Evolutionary conservation across 1,140 invertebrate species (phyloP).

Genomic region (Bombus polaris): DNA sequence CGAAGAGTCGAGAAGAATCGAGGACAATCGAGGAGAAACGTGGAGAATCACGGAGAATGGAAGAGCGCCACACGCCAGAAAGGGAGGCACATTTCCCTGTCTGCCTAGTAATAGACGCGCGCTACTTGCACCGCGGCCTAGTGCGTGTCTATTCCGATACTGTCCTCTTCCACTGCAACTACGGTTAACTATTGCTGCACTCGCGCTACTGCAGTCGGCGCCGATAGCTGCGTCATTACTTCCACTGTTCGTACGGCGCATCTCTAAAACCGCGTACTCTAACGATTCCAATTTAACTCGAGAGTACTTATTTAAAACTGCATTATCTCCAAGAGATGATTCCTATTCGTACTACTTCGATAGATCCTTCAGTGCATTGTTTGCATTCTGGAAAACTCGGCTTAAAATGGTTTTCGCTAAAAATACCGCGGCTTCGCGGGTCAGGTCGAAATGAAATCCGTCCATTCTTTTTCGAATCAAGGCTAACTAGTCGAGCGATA

Average conservation of each 20-base stretch:
- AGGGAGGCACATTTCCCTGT: conserved; percentile 58
- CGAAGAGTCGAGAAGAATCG: background rate
- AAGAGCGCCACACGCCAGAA: background rate
- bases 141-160: conserved; percentile 60
- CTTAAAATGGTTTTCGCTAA: background rate
- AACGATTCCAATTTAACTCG: background rate
- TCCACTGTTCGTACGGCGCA: background rate
- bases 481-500: background rate
- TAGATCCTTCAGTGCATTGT: background rate
- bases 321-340: background rate
- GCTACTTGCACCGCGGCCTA: conserved; percentile 69
- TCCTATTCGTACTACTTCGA: background rate
- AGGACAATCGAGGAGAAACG: background rate
- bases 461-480: background rate
- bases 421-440: background rate
- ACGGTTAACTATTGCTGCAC: conserved; percentile 27
- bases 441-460: background rate
- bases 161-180: conserved; percentile 53
- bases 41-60: too few relatives aligned
- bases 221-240: background rate
- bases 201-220: conserved; percentile 50
- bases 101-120: conserved; percentile 73
- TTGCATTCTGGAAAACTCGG: background rate
- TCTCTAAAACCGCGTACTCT: background rate
- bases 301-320: conserved; percentile 7